Evolutionary conservation across 2,888 invertebrate species (phyloP).

Genomic region (Orthosia cruda): DNA sequence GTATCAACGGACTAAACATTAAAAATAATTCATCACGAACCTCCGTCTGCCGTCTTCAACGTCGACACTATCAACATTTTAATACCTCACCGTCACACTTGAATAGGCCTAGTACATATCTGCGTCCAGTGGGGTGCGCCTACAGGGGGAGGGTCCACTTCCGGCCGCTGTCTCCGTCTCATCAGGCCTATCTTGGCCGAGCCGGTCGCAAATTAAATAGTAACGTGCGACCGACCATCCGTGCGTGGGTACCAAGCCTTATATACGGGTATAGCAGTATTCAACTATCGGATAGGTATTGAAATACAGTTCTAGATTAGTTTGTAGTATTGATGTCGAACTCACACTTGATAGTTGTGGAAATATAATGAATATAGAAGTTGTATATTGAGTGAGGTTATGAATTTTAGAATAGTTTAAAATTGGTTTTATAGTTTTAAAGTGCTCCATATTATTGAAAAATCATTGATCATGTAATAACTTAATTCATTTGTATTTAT

Average conservation of each 20-base stretch:
- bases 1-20: slow-evolving; percentile 13
- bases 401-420: slow-evolving; percentile 26
- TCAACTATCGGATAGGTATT: slow-evolving; percentile 50
- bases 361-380: slow-evolving; percentile 17
- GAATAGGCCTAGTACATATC: slow-evolving; percentile 86
- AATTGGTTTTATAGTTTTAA: slow-evolving; percentile 13
- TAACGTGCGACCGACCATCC: slow-evolving; percentile 77
- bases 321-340: slow-evolving; percentile 42
- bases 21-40: slow-evolving; percentile 64
- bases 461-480: background rate
- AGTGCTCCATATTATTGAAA: background rate
- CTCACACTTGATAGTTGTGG: slow-evolving; percentile 36
- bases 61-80: slow-evolving; percentile 74
- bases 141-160: slow-evolving; percentile 78
- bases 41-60: slow-evolving; percentile 59
- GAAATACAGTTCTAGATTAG: slow-evolving; percentile 62
- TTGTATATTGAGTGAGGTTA: slow-evolving; percentile 5
- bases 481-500: background rate
- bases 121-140: slow-evolving; percentile 73
- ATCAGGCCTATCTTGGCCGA: slow-evolving; percentile 89
- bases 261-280: slow-evolving; percentile 33
- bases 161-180: slow-evolving; percentile 90
- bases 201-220: slow-evolving; percentile 90
- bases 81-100: slow-evolving; percentile 80
- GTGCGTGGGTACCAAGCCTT: slow-evolving; percentile 66